Base-by-base conservation (phyloP, 1,140 invertebrate genomes). In the Dendroctonus ponderosae region DNA sequence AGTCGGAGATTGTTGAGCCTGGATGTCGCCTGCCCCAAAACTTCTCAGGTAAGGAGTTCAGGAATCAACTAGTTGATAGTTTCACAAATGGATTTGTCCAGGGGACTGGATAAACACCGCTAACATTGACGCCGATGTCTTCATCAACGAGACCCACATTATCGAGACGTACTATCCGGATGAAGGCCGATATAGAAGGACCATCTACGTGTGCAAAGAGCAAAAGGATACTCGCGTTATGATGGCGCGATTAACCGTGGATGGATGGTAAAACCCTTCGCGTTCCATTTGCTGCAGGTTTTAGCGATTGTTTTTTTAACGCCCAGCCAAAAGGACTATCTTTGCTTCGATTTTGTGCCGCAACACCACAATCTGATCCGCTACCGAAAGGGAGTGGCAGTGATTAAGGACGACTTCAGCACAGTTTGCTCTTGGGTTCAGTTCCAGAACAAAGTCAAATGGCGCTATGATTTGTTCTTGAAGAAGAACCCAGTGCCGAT, bases 71-170 rank as follows among this genome's bases (percentile, higher is more conserved):
- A 52, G 9, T n/a, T 52, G 2, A 38, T 37, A n/a, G 4, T 14
- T 59, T 44, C 7, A 59, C 0, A 8, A 44, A 37, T 58, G 0
- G 42, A 39, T 42, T 65, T 49, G 5, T 65, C 26, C 26, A 66
- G 96, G 96, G 7, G 85, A 91, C 42, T 99, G 96, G 96, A 94
- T 98, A 15, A 98, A 98, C 71, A 97, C 96, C 0, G 95, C 94
- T 0, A 96, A 97, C 76, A 91, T 96, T 68, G 93, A 98, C 80
- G 94, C 94, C 2, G 92, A 97, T 80, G 89, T 97, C 1, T 85
- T 86, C 11, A 96, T 99, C 49, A 98, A 98, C 80, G 91, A 94
- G 72, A 98, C 97, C 0, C 95, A 98, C 75, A 96, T 99, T 42
- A 89, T 96, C 75, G 94, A 97, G 83, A 94, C 93, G 14, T 94